Conservation (phyloP, 2,797 vertebrate species). For the Chloroceryle amazona region DNA sequence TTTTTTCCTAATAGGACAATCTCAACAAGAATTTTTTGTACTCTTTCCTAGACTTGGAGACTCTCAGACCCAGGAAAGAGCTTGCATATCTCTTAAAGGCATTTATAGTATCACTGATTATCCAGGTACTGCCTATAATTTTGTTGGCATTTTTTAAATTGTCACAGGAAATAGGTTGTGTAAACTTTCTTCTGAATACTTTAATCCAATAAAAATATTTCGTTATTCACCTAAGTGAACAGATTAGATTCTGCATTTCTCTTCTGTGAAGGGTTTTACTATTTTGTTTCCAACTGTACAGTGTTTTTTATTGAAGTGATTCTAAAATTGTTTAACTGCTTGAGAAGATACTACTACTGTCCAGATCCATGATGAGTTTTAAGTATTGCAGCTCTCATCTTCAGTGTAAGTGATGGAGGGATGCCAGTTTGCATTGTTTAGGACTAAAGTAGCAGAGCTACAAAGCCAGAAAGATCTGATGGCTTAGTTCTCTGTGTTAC, state of each 20-base stretch:
- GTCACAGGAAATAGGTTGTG: background rate
- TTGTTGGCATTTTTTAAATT: background rate
- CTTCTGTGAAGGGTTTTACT: background rate
- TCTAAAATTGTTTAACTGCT: background rate
- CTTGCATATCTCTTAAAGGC: background rate
- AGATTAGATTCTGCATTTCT: background rate
- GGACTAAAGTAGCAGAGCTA: background rate
- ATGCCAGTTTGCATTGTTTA: background rate
- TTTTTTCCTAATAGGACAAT: background rate
- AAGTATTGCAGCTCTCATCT: background rate
- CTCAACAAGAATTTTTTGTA: background rate
- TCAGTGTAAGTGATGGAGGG: background rate
- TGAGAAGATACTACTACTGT: background rate
- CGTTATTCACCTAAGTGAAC: background rate
- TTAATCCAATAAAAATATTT: background rate
- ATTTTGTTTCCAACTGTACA: background rate
- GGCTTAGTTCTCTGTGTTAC: background rate
- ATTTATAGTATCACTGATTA: background rate
- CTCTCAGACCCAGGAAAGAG: background rate
- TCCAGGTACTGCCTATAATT: background rate
- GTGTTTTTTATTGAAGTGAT: background rate
- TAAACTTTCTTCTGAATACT: background rate
- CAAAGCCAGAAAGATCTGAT: background rate
- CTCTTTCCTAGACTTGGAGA: background rate
- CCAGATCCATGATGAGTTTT: background rate